A percentile compares a stretch with the other conserved stretches of the same genome.
Conservation (phyloP, 2,797 vertebrate species). For the Austrolebias charrua region DNA sequence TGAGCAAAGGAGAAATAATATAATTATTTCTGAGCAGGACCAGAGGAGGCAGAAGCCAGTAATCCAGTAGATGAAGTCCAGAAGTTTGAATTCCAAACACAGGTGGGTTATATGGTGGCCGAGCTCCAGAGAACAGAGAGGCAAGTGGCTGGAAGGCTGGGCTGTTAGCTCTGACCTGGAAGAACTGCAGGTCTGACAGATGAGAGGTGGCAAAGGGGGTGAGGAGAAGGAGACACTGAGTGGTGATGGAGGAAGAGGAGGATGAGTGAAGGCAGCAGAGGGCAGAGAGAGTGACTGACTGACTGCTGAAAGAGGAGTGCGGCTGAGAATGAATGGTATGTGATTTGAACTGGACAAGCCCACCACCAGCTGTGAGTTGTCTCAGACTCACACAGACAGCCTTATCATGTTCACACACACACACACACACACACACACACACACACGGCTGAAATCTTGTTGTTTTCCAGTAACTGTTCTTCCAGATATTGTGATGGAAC, state of each 20-base stretch:
- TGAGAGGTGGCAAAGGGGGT: background rate
- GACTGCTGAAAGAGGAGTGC: slow-evolving; percentile 52
- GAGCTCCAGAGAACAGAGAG: too few relatives aligned
- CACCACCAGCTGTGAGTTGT: slow-evolving; percentile 62
- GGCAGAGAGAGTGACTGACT: slow-evolving; percentile 48
- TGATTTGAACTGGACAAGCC: slow-evolving; percentile 54
- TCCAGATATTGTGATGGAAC: background rate
- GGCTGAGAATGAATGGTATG: slow-evolving; percentile 68
- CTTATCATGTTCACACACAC: slow-evolving; percentile 13
- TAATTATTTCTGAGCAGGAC: too few relatives aligned
- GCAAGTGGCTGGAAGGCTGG: too few relatives aligned
- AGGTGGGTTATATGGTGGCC: too few relatives aligned
- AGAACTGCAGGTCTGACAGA: background rate
- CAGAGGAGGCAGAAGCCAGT: too few relatives aligned
- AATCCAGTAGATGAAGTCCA: too few relatives aligned
- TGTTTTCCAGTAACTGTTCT: background rate
- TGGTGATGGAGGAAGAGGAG: slow-evolving; percentile 11
- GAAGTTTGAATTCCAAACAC: too few relatives aligned
- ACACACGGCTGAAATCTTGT: background rate
- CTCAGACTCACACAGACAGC: background rate
- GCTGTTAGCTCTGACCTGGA: too few relatives aligned
- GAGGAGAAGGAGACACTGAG: background rate
- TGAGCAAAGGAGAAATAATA: too few relatives aligned
- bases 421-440: background rate
- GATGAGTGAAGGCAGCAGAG: slow-evolving; percentile 12